Percentiles rank a stretch among this genome's conserved stretches.
phyloP scores from a whole-genome alignment of 2,888 invertebrate genomes.

The Ceriagrion tenellum region DNA sequence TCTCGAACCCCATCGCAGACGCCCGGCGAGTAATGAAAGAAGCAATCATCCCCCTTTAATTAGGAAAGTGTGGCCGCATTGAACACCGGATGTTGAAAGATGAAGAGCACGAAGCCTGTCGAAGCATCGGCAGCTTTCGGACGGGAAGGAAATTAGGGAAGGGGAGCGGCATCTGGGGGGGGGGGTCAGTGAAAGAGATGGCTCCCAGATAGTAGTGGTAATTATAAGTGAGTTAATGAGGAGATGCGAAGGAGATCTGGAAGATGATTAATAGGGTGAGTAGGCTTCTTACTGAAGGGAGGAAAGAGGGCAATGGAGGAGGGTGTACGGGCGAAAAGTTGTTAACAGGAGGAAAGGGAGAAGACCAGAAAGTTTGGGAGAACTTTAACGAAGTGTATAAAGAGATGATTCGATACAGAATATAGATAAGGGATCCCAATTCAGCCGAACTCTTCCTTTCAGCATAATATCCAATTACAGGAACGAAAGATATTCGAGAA shows the following conservation, averaged over 20 bases:
- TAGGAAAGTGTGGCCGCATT: background rate
- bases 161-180: too few relatives aligned
- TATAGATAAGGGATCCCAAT: slow-evolving; percentile 70
- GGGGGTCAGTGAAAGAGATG: too few relatives aligned
- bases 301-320: background rate
- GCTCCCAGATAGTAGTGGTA: background rate
- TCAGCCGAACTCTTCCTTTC: background rate
- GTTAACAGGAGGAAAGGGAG: background rate
- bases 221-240: slow-evolving; percentile 20
- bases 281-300: background rate
- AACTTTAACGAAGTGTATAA: background rate
- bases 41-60: slow-evolving; percentile 13
- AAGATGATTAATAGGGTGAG: background rate
- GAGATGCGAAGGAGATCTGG: background rate
- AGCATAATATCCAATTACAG: background rate
- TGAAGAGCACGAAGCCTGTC: background rate
- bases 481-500: background rate
- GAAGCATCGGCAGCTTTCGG: slow-evolving; percentile 29
- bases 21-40: background rate
- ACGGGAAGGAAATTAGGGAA: background rate
- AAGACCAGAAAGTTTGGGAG: background rate
- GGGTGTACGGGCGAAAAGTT: background rate
- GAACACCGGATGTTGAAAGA: background rate
- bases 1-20: background rate
- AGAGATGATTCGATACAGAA: background rate